Base-by-base conservation (phyloP, 2,888 invertebrate genomes). In the Esperia sulphurella region DNA sequence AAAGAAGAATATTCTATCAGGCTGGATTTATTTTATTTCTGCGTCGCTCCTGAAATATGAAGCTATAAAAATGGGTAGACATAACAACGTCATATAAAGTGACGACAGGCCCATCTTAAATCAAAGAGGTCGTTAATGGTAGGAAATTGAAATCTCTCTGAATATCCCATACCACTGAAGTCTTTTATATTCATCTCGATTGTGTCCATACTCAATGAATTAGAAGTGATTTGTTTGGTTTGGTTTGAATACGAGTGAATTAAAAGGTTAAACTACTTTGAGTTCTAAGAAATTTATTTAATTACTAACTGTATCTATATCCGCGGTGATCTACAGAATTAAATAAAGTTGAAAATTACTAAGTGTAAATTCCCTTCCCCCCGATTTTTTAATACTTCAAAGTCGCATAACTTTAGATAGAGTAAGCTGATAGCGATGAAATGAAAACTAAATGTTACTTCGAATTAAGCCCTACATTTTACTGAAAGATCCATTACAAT, bases 141-240 rank as follows among this genome's bases (percentile, higher is more conserved):
- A 69, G 79, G 80, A 79, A 80, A 80, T 80, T 79, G 79, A 78
- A 79, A 76, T 71, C 73, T 75, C 67, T 65, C 57, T 56, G 63
- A 67, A 65, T 57, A 61, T 64, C 54, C 64, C 52, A 65, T 63
- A 63, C 54, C 61, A 61, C 61, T 57, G 53, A 52, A 59, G 21
- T 10, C n/a, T n/a, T 35, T 59, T 55, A 59, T 57, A 59, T 60
- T 55, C 61, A 60, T 59, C 63, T 55, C 62, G 55, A 59, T 63
- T 61, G 55, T 51, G 55, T 58, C 54, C 55, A 37, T 12, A 53
- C 37, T 41, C 46, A 55, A 50, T 51, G 52, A 52, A 14, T 38
- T 48, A 48, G 52, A 55, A 55, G 45, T 55, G 52, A 52, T 52
- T 52, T 47, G 46, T 51, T 40, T 33, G n/a, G n/a, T n/a, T n/a